These are phyloP conservation scores for Cheilinus undulatus DNA, from an alignment of 2,113 vertebrate species.

Conservation along the genomic window DNA sequence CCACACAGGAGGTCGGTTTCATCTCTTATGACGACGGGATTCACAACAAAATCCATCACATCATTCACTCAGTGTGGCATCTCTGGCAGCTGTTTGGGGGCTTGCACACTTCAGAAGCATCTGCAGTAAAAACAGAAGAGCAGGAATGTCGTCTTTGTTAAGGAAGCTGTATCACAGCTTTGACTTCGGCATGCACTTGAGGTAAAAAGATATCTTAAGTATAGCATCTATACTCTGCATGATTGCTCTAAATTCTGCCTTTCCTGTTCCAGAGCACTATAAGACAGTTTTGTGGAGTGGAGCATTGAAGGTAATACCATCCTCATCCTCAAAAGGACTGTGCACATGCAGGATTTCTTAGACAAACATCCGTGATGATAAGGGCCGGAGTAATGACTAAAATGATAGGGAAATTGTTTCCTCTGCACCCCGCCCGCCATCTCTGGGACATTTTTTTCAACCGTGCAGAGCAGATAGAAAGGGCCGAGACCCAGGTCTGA, in stretches of 20 bases:
- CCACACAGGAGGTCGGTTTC: conserved; percentile 72
- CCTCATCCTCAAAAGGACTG: conserved; percentile 13
- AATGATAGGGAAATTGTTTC: conserved; percentile 72
- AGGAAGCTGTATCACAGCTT: conserved; percentile 5
- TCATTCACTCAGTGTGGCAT: conserved; percentile 11
- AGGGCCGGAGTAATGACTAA: conserved; percentile 62
- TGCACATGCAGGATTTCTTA: conserved; percentile 33
- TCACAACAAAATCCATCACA: conserved; percentile 3
- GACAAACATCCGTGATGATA: conserved; percentile 75
- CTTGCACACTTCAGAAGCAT: conserved; percentile 5
- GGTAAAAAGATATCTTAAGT: conserved; percentile 24
- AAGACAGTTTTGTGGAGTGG: conserved; percentile 12
- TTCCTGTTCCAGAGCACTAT: conserved; percentile 13
- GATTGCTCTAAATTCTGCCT: conserved; percentile 14
- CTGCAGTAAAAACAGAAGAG: neutral
- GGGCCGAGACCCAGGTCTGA: neutral
- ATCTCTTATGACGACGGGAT: conserved; percentile 34
- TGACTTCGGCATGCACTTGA: neutral
- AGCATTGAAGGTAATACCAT: neutral
- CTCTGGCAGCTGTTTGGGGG: conserved; percentile 27
- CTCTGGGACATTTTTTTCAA: conserved; percentile 31
- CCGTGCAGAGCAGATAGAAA: conserved; percentile 28
- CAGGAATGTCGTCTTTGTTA: neutral
- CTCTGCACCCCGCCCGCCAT: conserved; percentile 48
- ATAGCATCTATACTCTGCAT: conserved; percentile 29